phyloP scores from a whole-genome alignment of 2,888 invertebrate genomes.

The Scaptomyza reducta region DNA sequence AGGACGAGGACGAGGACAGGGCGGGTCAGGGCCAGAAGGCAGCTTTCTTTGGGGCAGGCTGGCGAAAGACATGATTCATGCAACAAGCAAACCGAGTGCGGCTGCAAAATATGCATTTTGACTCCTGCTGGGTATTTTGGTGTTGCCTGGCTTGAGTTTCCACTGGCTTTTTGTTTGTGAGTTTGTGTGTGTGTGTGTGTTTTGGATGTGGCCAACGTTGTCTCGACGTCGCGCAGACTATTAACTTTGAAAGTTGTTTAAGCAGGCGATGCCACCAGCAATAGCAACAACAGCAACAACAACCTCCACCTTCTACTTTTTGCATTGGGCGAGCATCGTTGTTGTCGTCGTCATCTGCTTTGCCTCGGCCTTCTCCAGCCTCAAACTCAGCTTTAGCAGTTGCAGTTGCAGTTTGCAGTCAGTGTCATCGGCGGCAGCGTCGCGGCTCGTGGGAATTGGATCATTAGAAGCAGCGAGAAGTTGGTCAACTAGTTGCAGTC shows the following conservation, averaged over 20 bases:
- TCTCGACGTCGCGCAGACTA: slow-evolving; percentile 82
- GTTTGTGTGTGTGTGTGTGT: slow-evolving; percentile 21
- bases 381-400: slow-evolving; percentile 15
- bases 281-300: slow-evolving; percentile 20
- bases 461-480: slow-evolving; percentile 82
- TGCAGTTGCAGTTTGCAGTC: slow-evolving; percentile 47
- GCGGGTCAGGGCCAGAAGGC: slow-evolving; percentile 31
- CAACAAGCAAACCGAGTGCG: slow-evolving; percentile 34
- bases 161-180: slow-evolving; percentile 9
- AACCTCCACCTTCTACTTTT: slow-evolving; percentile 79
- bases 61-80: slow-evolving; percentile 70
- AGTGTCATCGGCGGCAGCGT: slow-evolving; percentile 68
- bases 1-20: slow-evolving; percentile 12
- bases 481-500: slow-evolving; percentile 67
- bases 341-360: slow-evolving; percentile 51
- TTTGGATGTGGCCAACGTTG: slow-evolving; percentile 52
- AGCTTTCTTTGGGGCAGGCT: slow-evolving; percentile 59
- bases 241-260: slow-evolving; percentile 81
- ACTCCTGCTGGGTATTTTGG: slow-evolving; percentile 70
- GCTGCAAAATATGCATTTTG: slow-evolving; percentile 29
- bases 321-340: slow-evolving; percentile 75
- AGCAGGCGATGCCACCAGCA: slow-evolving; percentile 73
- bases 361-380: slow-evolving; percentile 26
- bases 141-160: slow-evolving; percentile 28
- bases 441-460: slow-evolving; percentile 84